Conservation (phyloP, 2,113 vertebrate genomes). For the Podarcis muralis region DNA sequence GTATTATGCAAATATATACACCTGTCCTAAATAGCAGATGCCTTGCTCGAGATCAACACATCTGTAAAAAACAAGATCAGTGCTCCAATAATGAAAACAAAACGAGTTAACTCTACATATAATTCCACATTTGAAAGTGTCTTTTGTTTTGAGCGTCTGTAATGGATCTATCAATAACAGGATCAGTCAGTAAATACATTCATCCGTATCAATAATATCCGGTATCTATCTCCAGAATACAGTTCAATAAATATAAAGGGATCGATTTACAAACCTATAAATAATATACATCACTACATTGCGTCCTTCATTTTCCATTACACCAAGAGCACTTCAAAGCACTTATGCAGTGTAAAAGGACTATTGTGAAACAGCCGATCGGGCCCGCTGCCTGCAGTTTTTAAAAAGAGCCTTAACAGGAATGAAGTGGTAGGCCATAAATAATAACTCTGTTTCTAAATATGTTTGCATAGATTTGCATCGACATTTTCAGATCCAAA, state of each 20-base stretch:
- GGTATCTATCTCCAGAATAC: conserved; percentile 25
- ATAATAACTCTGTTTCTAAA: conserved; percentile 9
- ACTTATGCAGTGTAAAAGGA: conserved; percentile 25
- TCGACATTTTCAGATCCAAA: background rate
- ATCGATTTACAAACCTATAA: conserved; percentile 31
- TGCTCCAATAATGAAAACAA: background rate
- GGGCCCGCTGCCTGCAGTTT: background rate
- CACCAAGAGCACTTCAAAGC: conserved; percentile 37
- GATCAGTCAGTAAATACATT: conserved; percentile 25
- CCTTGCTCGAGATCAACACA: background rate
- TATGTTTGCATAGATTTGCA: conserved; percentile 7
- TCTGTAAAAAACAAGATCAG: background rate
- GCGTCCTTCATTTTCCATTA: conserved; percentile 32
- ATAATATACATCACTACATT: conserved; percentile 24
- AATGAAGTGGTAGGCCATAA: conserved; percentile 4
- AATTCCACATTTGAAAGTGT: conserved; percentile 12
- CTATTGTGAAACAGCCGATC: conserved; percentile 13
- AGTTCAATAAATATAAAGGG: conserved; percentile 25
- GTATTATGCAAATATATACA: background rate
- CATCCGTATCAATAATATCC: conserved; percentile 14
- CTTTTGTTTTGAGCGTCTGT: conserved; percentile 27
- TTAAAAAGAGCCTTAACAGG: background rate
- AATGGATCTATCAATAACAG: conserved; percentile 16
- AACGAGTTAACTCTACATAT: background rate
- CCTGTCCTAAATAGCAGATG: background rate